Evolutionary conservation across 2,113 vertebrate species (phyloP).

Genomic region (Camelus bactrianus): DNA sequence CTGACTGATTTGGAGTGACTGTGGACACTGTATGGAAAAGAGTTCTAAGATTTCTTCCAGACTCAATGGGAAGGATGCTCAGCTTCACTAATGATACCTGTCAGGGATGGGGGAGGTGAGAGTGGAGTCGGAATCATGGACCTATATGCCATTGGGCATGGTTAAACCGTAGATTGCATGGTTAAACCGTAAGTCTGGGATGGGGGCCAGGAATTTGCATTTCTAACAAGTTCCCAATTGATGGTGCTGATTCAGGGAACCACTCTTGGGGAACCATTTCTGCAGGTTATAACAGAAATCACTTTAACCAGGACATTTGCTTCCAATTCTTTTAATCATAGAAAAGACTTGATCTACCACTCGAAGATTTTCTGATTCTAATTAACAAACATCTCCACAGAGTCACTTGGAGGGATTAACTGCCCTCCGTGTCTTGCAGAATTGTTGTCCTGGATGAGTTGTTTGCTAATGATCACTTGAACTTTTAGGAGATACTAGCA

Average conservation of each 20-base stretch:
- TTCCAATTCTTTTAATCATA: neutral
- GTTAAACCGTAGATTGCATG: neutral
- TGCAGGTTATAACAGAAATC: neutral
- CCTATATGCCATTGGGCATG: neutral
- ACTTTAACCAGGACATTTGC: neutral
- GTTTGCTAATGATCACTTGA: neutral
- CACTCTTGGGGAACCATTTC: neutral
- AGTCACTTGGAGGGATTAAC: neutral
- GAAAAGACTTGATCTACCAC: neutral
- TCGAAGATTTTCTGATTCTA: slow-evolving; percentile 52
- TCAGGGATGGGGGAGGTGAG: neutral
- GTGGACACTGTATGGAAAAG: neutral
- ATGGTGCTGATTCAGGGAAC: neutral
- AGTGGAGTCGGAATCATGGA: neutral
- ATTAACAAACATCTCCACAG: slow-evolving; percentile 14
- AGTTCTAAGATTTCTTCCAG: neutral
- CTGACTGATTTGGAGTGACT: slow-evolving; percentile 1
- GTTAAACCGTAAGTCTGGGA: neutral
- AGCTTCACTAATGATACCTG: neutral
- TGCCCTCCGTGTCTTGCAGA: slow-evolving; percentile 16
- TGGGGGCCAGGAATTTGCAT: neutral
- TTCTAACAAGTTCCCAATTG: neutral
- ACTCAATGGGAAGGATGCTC: neutral
- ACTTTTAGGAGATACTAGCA: neutral
- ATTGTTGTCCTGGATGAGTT: neutral